These are phyloP conservation scores for Ascidia mentula DNA, from an alignment of 23 tunicate species.

Conservation along the genomic window DNA sequence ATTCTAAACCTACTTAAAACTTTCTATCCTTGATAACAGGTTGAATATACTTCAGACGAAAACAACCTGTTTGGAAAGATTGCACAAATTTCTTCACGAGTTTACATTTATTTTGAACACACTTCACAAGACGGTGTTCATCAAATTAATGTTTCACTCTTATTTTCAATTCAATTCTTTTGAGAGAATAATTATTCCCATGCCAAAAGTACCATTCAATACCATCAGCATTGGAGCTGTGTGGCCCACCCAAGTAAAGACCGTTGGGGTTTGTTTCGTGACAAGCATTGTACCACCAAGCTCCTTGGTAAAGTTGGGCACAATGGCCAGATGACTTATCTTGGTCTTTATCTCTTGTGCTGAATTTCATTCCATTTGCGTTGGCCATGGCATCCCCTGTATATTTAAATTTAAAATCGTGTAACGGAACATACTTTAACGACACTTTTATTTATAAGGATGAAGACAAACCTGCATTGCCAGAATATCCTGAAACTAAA, in stretches of 20 bases:
- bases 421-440: no score
- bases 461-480: background rate
- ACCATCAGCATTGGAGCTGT: background rate
- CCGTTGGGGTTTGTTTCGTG: constrained; percentile 31
- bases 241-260: constrained; percentile 15
- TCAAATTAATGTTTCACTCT: background rate
- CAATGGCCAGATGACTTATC: background rate
- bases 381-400: background rate
- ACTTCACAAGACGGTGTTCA: no score
- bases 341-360: background rate
- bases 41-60: no score
- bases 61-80: no score
- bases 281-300: constrained; percentile 49
- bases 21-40: no score
- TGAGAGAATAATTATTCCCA: constrained; percentile 25
- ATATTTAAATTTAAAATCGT: background rate
- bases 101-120: no score
- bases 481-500: background rate
- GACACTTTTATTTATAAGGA: no score
- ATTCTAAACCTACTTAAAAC: no score
- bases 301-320: constrained; percentile 30
- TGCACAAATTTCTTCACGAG: no score
- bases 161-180: constrained; percentile 16
- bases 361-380: background rate
- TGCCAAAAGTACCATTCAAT: constrained; percentile 27